Conservation (phyloP, 1,140 invertebrate genomes). For the Octopus sinensis region DNA sequence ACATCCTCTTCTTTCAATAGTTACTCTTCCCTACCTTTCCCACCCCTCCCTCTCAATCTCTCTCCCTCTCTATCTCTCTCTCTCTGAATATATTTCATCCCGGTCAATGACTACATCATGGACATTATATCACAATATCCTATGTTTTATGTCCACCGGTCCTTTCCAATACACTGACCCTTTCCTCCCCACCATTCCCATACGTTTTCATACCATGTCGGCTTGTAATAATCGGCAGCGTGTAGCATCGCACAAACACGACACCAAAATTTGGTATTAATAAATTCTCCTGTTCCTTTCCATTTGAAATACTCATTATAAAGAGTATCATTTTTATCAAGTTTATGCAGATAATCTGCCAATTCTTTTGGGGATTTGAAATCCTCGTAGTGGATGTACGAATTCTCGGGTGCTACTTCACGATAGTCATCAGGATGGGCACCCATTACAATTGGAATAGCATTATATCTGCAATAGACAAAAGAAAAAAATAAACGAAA, state of each 20-base stretch:
- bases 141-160: slow-evolving; percentile 24
- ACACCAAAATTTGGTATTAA: slow-evolving; percentile 77
- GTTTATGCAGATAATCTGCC: slow-evolving; percentile 77
- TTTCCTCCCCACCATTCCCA: slow-evolving; percentile 45
- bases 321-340: slow-evolving; percentile 47
- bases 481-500: neutral
- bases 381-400: slow-evolving; percentile 92
- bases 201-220: slow-evolving; percentile 30
- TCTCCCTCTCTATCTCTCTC: too few species aligned
- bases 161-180: slow-evolving; percentile 39
- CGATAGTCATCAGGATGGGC: slow-evolving; percentile 61
- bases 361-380: slow-evolving; percentile 84
- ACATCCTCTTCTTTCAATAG: too few species aligned
- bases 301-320: slow-evolving; percentile 58
- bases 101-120: too few species aligned
- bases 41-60: too few species aligned
- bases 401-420: slow-evolving; percentile 65
- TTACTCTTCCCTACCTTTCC: too few species aligned
- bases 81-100: too few species aligned
- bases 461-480: slow-evolving; percentile 45
- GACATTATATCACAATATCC: too few species aligned
- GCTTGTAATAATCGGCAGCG: slow-evolving; percentile 24
- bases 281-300: slow-evolving; percentile 50
- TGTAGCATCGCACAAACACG: slow-evolving; percentile 73
- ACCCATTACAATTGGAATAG: slow-evolving; percentile 61